Percentiles rank a stretch among this genome's conserved stretches.
Evolutionary conservation across 2,113 vertebrate genomes (phyloP).

Genomic region (Thunnus maccoyii): DNA sequence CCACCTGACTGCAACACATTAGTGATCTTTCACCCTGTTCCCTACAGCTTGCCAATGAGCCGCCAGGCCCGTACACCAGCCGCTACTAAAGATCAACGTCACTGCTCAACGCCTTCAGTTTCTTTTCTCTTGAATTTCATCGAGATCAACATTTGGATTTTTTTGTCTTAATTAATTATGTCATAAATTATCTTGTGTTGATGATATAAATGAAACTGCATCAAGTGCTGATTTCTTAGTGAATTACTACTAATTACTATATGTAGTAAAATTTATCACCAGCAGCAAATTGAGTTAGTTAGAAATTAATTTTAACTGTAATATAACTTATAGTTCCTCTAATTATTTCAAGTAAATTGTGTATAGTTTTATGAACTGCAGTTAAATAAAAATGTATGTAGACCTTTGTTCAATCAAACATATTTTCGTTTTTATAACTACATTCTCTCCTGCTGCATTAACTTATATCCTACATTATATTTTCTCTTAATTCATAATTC

Average conservation of each 20-base stretch:
- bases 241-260: not conserved
- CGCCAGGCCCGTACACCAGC: constrained; percentile 61
- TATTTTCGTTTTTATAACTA: not conserved
- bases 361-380: not conserved
- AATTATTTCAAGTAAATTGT: not conserved
- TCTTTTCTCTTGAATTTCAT: not conserved
- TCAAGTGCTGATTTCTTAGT: not conserved
- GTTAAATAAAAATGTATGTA: not conserved
- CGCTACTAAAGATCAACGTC: constrained; percentile 50
- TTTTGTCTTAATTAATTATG: not conserved
- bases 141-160: constrained; percentile 1
- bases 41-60: constrained; percentile 82
- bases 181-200: not conserved
- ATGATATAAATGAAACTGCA: not conserved
- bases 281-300: not conserved
- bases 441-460: not conserved
- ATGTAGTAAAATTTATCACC: not conserved
- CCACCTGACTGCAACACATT: not conserved
- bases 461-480: not conserved
- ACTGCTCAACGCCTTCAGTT: not conserved
- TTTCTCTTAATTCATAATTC: not conserved
- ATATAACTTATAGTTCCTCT: not conserved
- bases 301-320: not conserved
- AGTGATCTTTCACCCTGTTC: constrained; percentile 11
- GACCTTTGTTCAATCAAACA: not conserved